Evolutionary conservation across 2,113 vertebrate species (phyloP).

Genomic region (Elanoides forficatus): DNA sequence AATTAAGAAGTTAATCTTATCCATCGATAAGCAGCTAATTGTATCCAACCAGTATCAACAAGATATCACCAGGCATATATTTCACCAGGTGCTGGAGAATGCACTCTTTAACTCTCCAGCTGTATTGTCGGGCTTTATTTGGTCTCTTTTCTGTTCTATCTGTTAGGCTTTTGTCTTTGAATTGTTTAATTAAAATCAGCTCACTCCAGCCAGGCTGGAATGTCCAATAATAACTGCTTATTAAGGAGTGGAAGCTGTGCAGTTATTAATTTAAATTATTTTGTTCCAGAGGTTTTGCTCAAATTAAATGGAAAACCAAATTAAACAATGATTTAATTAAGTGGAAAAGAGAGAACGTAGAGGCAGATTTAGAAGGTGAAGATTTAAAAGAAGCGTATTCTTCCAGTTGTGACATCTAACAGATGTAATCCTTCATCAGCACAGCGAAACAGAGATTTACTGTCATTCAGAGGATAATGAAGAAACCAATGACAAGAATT

Average conservation of each 20-base stretch:
- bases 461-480: slow-evolving; percentile 55
- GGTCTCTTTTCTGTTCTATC: background rate
- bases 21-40: slow-evolving; percentile 16
- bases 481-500: slow-evolving; percentile 32
- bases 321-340: slow-evolving; percentile 68
- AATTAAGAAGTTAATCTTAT: slow-evolving; percentile 35
- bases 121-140: background rate
- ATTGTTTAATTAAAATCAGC: slow-evolving; percentile 63
- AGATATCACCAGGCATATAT: background rate
- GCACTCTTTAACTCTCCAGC: background rate
- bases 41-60: background rate
- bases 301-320: slow-evolving; percentile 59
- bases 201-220: slow-evolving; percentile 19
- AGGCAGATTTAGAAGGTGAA: slow-evolving; percentile 41
- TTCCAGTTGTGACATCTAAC: slow-evolving; percentile 44
- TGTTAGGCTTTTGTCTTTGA: slow-evolving; percentile 42
- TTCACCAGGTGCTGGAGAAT: background rate
- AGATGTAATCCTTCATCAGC: slow-evolving; percentile 59
- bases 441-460: background rate
- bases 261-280: slow-evolving; percentile 68
- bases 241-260: slow-evolving; percentile 34
- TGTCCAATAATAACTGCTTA: slow-evolving; percentile 55
- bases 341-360: slow-evolving; percentile 17
- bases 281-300: slow-evolving; percentile 59
- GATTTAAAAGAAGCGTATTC: slow-evolving; percentile 24